Conservation (phyloP, 2,113 vertebrate species). For the Myotis lucifugus region DNA sequence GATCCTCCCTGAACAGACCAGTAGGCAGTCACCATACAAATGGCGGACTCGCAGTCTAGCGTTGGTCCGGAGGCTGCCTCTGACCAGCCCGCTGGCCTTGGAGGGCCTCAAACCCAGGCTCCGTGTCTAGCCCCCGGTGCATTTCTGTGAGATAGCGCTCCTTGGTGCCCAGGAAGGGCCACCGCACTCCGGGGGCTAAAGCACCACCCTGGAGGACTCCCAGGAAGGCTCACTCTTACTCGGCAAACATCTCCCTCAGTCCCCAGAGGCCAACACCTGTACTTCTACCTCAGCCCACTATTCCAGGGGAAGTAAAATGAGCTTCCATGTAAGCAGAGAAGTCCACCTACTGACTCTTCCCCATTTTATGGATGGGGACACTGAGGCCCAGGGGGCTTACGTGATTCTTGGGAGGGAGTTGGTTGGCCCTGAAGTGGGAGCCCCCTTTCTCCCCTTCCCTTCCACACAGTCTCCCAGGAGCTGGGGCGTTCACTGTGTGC, state of each 20-base stretch:
- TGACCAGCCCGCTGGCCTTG: background rate
- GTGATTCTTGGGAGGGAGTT: background rate
- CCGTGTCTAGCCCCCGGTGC: background rate
- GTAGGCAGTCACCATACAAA: background rate
- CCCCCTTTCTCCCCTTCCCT: rapidly evolving
- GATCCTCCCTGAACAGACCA: background rate
- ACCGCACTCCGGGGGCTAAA: background rate
- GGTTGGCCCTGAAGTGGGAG: background rate
- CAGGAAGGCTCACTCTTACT: background rate
- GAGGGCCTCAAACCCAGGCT: background rate
- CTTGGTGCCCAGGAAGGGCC: background rate
- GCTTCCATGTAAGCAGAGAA: background rate
- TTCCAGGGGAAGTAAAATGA: background rate
- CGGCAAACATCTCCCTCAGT: background rate
- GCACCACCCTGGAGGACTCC: background rate
- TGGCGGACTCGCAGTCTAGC: background rate
- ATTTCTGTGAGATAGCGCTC: background rate
- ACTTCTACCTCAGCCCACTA: background rate
- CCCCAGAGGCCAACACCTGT: background rate
- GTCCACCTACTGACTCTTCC: background rate
- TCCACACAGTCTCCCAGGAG: background rate
- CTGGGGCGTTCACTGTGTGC: background rate
- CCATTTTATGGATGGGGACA: background rate
- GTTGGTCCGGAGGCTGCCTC: background rate
- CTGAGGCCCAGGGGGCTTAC: background rate